Percentiles rank a stretch among this genome's conserved stretches.
phyloP scores from a whole-genome alignment of 1,140 invertebrate species.

The Lamellibrachia luymesi region DNA sequence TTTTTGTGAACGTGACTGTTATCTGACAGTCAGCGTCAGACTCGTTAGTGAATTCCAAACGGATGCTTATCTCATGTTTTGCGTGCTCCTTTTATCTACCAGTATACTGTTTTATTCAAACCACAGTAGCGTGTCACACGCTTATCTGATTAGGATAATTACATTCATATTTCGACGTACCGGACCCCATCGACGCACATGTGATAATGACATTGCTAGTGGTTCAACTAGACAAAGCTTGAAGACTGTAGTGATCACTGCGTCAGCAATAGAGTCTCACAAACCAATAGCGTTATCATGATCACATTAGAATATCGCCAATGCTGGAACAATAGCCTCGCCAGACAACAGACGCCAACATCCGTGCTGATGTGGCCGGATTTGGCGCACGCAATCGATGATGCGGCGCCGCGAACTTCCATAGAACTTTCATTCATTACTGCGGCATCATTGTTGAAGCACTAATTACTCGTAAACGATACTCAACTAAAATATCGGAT shows the following conservation, averaged over 20 bases:
- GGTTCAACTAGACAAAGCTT: not conserved
- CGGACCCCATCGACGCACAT: not conserved
- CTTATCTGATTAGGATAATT: conserved; percentile 5
- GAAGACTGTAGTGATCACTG: not conserved
- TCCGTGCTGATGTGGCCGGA: not conserved
- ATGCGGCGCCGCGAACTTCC: not conserved
- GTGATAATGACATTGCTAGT: not conserved
- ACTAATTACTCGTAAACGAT: not conserved
- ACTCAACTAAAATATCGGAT: not conserved
- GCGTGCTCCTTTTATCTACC: not conserved
- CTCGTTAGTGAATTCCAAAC: not conserved
- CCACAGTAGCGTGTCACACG: not conserved
- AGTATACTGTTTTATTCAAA: not conserved
- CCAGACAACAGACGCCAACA: not conserved
- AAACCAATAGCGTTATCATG: not conserved
- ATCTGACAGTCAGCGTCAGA: not conserved
- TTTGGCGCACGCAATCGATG: not conserved
- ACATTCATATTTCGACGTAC: not conserved
- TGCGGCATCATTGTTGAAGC: not conserved
- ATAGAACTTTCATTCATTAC: not conserved
- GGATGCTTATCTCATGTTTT: not conserved
- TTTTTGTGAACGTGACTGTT: not conserved
- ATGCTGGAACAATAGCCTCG: not conserved
- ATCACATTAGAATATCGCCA: conserved; percentile 5
- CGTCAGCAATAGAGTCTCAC: not conserved